phyloP scores from a whole-genome alignment of 1,140 invertebrate species.

The Psix sp. region DNA sequence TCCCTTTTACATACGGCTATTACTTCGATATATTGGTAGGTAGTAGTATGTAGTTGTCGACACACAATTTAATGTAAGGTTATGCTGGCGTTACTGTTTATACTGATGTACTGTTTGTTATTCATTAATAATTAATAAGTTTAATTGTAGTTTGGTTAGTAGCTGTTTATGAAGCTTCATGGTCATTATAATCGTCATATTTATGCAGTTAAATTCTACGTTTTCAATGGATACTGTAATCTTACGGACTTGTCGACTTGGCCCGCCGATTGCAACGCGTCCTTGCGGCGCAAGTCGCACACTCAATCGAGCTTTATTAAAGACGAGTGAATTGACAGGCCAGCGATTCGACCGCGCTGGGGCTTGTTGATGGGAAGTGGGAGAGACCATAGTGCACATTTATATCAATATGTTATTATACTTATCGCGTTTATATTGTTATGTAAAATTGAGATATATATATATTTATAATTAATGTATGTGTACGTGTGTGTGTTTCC shows the following conservation, averaged over 20 bases:
- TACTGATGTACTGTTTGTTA: constrained; percentile 78
- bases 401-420: constrained; percentile 77
- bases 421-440: constrained; percentile 76
- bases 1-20: constrained; percentile 78
- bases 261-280: constrained; percentile 40
- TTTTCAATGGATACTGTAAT: constrained; percentile 66
- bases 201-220: constrained; percentile 77
- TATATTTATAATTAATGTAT: constrained; percentile 54
- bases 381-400: constrained; percentile 79
- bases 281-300: constrained; percentile 7
- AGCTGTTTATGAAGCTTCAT: constrained; percentile 76
- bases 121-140: constrained; percentile 78
- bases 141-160: constrained; percentile 78
- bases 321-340: constrained; percentile 52
- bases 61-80: constrained; percentile 77
- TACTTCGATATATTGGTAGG: constrained; percentile 78
- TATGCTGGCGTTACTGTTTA: constrained; percentile 77
- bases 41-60: constrained; percentile 79
- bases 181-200: constrained; percentile 72
- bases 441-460: constrained; percentile 75
- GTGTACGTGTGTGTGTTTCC: constrained; percentile 38
- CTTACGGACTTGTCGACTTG: constrained; percentile 29
- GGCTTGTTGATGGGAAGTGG: constrained; percentile 73
- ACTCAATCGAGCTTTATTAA: neutral
- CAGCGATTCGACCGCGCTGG: constrained; percentile 59